Conservation (phyloP, 2,797 vertebrate species). For the Ataeniobius toweri region DNA sequence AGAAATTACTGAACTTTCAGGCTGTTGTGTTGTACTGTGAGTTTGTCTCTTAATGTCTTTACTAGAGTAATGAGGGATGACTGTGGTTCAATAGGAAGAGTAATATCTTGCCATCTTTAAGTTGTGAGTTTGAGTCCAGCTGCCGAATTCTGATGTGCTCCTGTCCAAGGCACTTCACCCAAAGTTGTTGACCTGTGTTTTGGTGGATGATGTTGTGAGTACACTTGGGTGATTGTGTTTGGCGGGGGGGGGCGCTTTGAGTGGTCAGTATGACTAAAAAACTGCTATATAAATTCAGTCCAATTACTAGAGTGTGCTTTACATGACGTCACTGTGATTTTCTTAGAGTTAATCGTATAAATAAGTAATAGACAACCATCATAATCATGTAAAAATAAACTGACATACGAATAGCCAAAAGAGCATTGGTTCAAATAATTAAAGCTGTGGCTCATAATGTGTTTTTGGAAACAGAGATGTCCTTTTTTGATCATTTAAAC, state of each 20-base stretch:
- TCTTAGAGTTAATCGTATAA: not conserved
- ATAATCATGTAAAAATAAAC: not conserved
- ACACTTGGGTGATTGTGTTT: not conserved
- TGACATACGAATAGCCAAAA: not conserved
- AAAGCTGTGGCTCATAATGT: not conserved
- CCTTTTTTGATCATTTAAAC: too few relatives aligned
- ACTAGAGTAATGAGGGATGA: not conserved
- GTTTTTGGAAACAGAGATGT: not conserved
- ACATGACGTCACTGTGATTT: not conserved
- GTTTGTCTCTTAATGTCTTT: not conserved
- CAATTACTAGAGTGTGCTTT: not conserved
- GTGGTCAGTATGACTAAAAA: not conserved
- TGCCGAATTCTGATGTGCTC: not conserved
- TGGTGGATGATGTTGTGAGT: not conserved
- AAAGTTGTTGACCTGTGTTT: not conserved
- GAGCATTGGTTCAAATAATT: not conserved
- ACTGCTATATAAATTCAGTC: not conserved
- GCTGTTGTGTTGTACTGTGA: not conserved
- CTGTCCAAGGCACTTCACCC: not conserved
- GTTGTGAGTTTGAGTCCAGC: not conserved
- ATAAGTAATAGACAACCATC: not conserved
- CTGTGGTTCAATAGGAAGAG: not conserved
- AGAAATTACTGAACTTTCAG: not conserved
- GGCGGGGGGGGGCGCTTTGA: not conserved
- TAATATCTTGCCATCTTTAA: not conserved